Evolutionary conservation across 2,113 vertebrate genomes (phyloP).

Genomic region (Tor tambroides): DNA sequence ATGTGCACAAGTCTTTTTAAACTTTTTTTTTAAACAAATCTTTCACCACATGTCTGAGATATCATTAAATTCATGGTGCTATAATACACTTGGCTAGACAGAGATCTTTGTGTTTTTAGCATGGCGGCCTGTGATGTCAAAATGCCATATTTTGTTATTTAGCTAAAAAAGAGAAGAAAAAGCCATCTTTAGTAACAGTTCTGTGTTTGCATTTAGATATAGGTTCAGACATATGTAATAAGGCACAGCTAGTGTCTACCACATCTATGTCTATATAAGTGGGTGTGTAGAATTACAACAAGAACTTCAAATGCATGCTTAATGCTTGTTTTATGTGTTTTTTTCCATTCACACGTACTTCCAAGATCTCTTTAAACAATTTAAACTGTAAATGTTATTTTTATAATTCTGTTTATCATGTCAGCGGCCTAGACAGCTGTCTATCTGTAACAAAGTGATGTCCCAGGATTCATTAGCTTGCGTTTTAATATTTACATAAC

Average conservation of each 20-base stretch:
- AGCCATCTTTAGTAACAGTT: neutral
- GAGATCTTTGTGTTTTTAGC: neutral
- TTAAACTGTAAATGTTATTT: neutral
- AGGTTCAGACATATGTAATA: neutral
- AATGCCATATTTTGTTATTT: neutral
- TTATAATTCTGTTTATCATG: neutral
- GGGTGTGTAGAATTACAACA: neutral
- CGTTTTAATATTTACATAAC: slow-evolving; percentile 39
- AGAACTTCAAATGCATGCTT: neutral
- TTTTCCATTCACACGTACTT: too few species aligned
- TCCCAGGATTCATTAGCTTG: slow-evolving; percentile 6
- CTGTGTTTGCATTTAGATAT: neutral
- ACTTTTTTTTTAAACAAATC: slow-evolving; percentile 11
- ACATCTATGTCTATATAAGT: neutral
- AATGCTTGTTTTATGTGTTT: neutral
- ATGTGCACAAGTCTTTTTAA: neutral
- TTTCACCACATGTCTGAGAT: slow-evolving; percentile 24
- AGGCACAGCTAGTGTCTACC: neutral
- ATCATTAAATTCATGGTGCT: slow-evolving; percentile 46
- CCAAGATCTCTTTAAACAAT: neutral
- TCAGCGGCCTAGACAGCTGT: neutral
- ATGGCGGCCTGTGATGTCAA: neutral
- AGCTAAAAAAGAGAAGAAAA: neutral
- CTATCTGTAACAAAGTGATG: neutral
- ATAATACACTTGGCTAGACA: slow-evolving; percentile 40